Base-by-base conservation (phyloP, 1,140 invertebrate genomes). In the Fopius arisanus region DNA sequence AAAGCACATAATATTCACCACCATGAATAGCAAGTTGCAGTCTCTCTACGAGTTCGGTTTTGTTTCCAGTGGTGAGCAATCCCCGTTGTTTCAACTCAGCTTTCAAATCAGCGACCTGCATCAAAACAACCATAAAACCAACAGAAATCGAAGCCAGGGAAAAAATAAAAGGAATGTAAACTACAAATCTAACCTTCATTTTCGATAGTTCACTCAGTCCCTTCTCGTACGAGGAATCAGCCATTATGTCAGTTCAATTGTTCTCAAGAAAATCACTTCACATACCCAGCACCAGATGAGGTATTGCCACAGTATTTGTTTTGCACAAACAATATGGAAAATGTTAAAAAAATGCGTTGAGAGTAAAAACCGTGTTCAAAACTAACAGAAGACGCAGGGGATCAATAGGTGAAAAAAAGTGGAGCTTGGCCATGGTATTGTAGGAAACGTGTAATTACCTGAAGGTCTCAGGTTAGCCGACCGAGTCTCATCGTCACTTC, bases 71-170 rank as follows among this genome's bases (percentile, higher is more conserved):
- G 14, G 91, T 90, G 16, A 92, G 87, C 14, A 96, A 86, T 48
- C 94, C 94, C 80, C 93, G 91, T 74, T 91, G 87, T 86, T 96
- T 96, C 29, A 96, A 86, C 85, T 95, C 94, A 78, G 92, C 91
- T 78, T 93, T 94, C 75, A 96, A 88, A 83, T 96, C 95, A 7
- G 92, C 90, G 31, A 95, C 93, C 89, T 94, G 75, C 19, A 48
- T 54, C 16, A 54, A 54, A 3, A 54, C 16, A 19, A 54, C 16
- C 2, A 54, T 54, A 54, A 19, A 54, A 19, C 4, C 23, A 2
- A 54, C 6, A 5, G 7, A 19, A 43, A 19, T 54, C 16, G 48
- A 28, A 28, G 33, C 1, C 26, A 3, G n/a, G 29, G 0, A 65
- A 0, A 69, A 48, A 63, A 14, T 26, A 14, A 14, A 62, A 65